These are phyloP conservation scores for Thaumatotibia leucotreta DNA, from an alignment of 1,140 invertebrate species.

Conservation along the genomic window DNA sequence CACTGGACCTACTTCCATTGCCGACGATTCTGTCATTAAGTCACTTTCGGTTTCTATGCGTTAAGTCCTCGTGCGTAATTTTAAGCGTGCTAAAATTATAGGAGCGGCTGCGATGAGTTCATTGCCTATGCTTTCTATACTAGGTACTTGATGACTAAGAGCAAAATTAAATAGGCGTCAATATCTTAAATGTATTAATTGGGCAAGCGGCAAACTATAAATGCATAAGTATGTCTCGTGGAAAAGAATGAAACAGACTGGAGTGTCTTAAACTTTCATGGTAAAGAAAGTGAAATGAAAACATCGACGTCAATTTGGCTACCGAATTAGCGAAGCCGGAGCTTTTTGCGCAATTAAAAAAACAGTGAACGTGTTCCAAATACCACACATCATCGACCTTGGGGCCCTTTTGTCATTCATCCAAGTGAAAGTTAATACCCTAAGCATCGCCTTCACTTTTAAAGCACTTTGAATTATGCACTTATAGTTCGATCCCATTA, in stretches of 20 bases:
- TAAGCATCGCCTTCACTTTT: slow-evolving; percentile 30
- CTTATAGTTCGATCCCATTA: slow-evolving; percentile 21
- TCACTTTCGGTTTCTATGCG: slow-evolving; percentile 5
- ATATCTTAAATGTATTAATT: background rate
- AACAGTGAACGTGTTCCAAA: slow-evolving; percentile 19
- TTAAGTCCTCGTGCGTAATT: slow-evolving; percentile 8
- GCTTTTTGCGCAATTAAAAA: slow-evolving; percentile 4
- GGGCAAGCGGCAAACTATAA: background rate
- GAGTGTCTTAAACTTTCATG: no score
- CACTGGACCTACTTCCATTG: slow-evolving; percentile 20
- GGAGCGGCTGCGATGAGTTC: background rate
- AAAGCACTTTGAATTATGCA: slow-evolving; percentile 23
- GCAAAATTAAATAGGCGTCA: background rate
- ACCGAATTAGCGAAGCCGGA: background rate
- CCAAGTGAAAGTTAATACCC: slow-evolving; percentile 47
- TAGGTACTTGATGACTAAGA: background rate
- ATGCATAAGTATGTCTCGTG: background rate
- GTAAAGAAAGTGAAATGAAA: background rate
- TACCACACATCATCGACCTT: slow-evolving; percentile 33
- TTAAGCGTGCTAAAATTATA: slow-evolving; percentile 4
- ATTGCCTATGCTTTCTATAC: background rate
- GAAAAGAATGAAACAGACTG: background rate
- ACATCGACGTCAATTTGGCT: background rate
- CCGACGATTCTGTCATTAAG: slow-evolving; percentile 16
- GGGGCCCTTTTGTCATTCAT: slow-evolving; percentile 39